Conservation (phyloP, 1,140 invertebrate species). For the Caenorhabditis elegans region WBcel235 BX284603.4:4528501-4529000, state of each 20-base stretch:
- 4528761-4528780: conserved; percentile 23
- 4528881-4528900: not conserved
- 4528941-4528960: conserved; percentile 40
- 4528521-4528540: conserved; percentile 43
- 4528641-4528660: conserved; percentile 61
- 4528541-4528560: conserved; percentile 45
- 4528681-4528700: conserved; percentile 90
- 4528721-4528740: conserved; percentile 30
- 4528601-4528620: conserved; percentile 37
- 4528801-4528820: conserved; percentile 37
- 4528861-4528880: not conserved
- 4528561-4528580: not conserved
- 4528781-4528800: conserved; percentile 35
- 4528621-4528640: conserved; percentile 43
- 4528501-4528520: conserved; percentile 47
- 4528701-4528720: conserved; percentile 81
- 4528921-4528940: conserved; percentile 56
- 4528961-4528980: conserved; percentile 17
- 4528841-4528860: conserved; percentile 26
- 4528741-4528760: conserved; percentile 29
- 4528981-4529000: conserved; percentile 43
- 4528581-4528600: not conserved
- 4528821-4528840: not conserved
- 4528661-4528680: conserved; percentile 78
- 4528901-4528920: conserved; percentile 50